Conservation (phyloP, 2,113 vertebrate species). For the Rhabdomys dilectus region DNA sequence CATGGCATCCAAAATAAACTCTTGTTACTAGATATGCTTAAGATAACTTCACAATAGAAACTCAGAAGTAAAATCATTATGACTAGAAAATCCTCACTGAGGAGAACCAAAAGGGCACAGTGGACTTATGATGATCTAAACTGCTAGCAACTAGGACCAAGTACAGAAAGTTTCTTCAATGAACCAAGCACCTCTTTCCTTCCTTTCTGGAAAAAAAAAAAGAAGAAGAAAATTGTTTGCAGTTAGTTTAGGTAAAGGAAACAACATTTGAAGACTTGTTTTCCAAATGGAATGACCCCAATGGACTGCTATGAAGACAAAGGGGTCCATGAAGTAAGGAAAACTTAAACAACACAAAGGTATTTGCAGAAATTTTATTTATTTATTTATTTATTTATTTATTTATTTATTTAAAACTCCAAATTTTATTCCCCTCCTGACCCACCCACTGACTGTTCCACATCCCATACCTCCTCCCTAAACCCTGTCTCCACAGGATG, state of each 20-base stretch:
- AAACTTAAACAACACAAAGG: constrained; percentile 53
- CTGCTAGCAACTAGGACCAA: constrained; percentile 65
- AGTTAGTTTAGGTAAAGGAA: constrained; percentile 83
- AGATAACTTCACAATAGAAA: constrained; percentile 56
- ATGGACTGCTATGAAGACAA: constrained; percentile 75
- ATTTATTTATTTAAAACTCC: too few species aligned
- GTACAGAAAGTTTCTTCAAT: constrained; percentile 70
- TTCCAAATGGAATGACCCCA: constrained; percentile 82
- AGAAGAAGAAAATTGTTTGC: constrained; percentile 79
- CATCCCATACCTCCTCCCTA: too few species aligned
- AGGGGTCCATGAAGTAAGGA: neutral
- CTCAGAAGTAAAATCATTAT: constrained; percentile 76
- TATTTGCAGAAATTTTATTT: constrained; percentile 39
- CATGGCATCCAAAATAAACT: constrained; percentile 39
- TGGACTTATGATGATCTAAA: neutral
- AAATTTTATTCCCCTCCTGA: too few species aligned
- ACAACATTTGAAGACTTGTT: constrained; percentile 83
- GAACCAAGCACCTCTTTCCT: constrained; percentile 53
- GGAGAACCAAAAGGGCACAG: neutral
- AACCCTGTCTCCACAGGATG: too few species aligned
- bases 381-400: too few species aligned
- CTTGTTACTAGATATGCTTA: constrained; percentile 52
- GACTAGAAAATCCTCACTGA: constrained; percentile 44
- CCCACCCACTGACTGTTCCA: too few species aligned
- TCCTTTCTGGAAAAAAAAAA: constrained; percentile 54